phyloP scores from a whole-genome alignment of 2,797 vertebrate species.

The Nannoperca obscura region DNA sequence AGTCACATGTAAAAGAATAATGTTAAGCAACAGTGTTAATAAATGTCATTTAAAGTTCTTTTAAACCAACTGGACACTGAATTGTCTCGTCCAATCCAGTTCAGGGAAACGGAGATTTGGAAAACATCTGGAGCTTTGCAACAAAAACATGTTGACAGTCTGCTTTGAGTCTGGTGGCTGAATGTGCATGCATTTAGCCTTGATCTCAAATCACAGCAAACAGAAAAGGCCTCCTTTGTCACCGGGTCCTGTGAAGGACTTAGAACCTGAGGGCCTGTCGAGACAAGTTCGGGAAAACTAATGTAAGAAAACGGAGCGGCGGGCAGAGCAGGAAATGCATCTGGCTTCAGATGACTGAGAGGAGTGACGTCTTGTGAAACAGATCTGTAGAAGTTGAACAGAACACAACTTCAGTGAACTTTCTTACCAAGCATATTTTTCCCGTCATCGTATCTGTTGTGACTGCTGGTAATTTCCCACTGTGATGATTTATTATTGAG shows the following conservation, averaged over 20 bases:
- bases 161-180: slow-evolving; percentile 47
- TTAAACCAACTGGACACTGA: slow-evolving; percentile 21
- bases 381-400: slow-evolving; percentile 31
- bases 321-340: slow-evolving; percentile 28
- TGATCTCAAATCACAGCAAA: slow-evolving; percentile 51
- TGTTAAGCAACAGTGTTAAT: slow-evolving; percentile 1
- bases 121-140: slow-evolving; percentile 69
- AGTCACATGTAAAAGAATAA: background rate
- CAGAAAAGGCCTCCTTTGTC: slow-evolving; percentile 45
- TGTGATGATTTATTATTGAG: slow-evolving; percentile 56
- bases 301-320: slow-evolving; percentile 6
- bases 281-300: slow-evolving; percentile 38
- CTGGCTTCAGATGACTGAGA: slow-evolving; percentile 26
- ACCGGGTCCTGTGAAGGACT: slow-evolving; percentile 21
- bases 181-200: slow-evolving; percentile 42
- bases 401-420: slow-evolving; percentile 36
- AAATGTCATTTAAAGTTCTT: slow-evolving; percentile 1
- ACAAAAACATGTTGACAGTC: slow-evolving; percentile 69
- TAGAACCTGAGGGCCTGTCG: slow-evolving; percentile 36
- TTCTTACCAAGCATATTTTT: slow-evolving; percentile 49
- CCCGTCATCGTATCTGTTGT: slow-evolving; percentile 41
- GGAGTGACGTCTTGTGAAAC: slow-evolving; percentile 37
- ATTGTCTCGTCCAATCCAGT: slow-evolving; percentile 12
- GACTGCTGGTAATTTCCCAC: slow-evolving; percentile 59
- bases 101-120: slow-evolving; percentile 24